A percentile compares a stretch with the other conserved stretches of the same genome.
Evolutionary conservation across 2,113 vertebrate species (phyloP).

Genomic region (Casuarius casuarius): DNA sequence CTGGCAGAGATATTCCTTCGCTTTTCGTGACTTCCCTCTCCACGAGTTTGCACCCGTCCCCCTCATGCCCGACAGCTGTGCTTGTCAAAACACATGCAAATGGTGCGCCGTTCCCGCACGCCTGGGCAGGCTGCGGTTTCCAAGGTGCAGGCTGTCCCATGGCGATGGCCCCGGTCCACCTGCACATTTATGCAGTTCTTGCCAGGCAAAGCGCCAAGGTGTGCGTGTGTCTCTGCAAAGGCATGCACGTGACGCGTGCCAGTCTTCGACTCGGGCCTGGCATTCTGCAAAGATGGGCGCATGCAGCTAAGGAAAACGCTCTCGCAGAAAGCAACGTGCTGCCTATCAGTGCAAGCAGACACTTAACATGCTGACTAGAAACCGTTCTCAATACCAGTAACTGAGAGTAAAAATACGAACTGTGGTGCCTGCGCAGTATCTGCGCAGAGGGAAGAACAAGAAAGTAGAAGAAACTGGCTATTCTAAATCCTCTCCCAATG

Average conservation of each 20-base stretch:
- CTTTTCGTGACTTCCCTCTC: background rate
- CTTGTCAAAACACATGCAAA: background rate
- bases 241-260: fast-evolving
- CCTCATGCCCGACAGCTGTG: background rate
- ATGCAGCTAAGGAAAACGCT: background rate
- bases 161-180: fast-evolving
- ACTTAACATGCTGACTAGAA: fast-evolving
- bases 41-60: background rate
- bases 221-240: fast-evolving
- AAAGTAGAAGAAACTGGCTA: fast-evolving
- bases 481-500: background rate
- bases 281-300: fast-evolving
- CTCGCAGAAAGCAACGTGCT: background rate
- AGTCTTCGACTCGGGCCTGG: fast-evolving
- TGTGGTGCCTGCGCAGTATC: fast-evolving
- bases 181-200: background rate
- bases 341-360: background rate
- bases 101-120: background rate
- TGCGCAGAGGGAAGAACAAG: background rate
- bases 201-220: fast-evolving
- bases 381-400: too few species aligned
- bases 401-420: fast-evolving
- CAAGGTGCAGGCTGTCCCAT: fast-evolving
- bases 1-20: background rate
- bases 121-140: background rate